These are phyloP conservation scores for Diarsia rubi DNA, from an alignment of 2,888 invertebrate genomes.

Conservation along the genomic window DNA sequence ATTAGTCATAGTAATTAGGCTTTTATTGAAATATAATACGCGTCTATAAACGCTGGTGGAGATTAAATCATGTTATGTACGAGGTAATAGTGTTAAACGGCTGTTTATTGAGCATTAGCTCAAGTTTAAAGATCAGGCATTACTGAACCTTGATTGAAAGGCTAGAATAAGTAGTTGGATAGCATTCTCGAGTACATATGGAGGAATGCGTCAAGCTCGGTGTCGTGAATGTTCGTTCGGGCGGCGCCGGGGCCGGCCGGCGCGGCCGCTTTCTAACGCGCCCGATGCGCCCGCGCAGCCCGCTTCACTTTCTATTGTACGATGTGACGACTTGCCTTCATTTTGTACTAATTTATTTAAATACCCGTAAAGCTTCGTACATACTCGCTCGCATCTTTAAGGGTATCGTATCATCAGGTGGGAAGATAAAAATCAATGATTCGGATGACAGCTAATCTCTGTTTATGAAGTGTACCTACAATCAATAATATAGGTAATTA, in stretches of 20 bases:
- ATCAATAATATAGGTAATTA: conserved; percentile 8
- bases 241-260: conserved; percentile 75
- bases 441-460: neutral
- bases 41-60: conserved; percentile 51
- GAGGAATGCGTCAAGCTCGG: conserved; percentile 84
- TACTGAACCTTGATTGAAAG: conserved; percentile 45
- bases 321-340: conserved; percentile 70
- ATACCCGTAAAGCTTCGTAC: conserved; percentile 61
- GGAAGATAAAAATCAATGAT: conserved; percentile 6
- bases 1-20: conserved; percentile 65
- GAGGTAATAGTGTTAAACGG: conserved; percentile 12
- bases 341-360: conserved; percentile 65
- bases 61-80: conserved; percentile 51
- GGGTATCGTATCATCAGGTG: neutral
- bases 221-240: conserved; percentile 80
- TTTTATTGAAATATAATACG: conserved; percentile 59
- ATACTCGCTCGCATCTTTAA: conserved; percentile 30
- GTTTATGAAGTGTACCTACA: conserved; percentile 1
- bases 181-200: conserved; percentile 71
- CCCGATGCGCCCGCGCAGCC: conserved; percentile 84
- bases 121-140: conserved; percentile 45
- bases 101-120: conserved; percentile 42
- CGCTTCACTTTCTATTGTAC: conserved; percentile 89
- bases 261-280: conserved; percentile 87
- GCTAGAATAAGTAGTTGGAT: conserved; percentile 54